Percentiles rank a stretch among this genome's conserved stretches.
These are phyloP conservation scores for Melanerpes aurifrons DNA, from an alignment of 2,113 vertebrate species.

Conservation along the genomic window DNA sequence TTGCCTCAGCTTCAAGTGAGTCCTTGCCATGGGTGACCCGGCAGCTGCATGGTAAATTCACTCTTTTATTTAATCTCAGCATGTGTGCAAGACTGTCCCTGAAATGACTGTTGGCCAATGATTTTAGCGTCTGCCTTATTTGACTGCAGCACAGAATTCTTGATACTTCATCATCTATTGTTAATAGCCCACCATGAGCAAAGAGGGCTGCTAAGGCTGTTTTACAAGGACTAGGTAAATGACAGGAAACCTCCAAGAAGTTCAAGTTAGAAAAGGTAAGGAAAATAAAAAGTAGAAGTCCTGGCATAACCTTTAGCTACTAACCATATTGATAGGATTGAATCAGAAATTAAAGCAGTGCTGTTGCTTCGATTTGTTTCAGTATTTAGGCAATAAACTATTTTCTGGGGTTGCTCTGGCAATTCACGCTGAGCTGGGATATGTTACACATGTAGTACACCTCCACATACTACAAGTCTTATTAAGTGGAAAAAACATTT, in stretches of 20 bases:
- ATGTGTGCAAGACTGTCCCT: neutral
- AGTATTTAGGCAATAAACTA: constrained; percentile 22
- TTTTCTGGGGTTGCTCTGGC: constrained; percentile 8
- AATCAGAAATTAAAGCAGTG: neutral
- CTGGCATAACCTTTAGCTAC: neutral
- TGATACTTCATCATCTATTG: neutral
- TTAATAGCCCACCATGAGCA: neutral
- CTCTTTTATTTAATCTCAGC: neutral
- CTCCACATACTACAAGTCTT: neutral
- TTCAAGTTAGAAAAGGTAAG: neutral
- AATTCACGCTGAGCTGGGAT: neutral
- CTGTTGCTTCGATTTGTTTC: neutral
- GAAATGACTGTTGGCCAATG: neutral
- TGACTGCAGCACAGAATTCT: neutral
- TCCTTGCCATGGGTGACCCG: neutral
- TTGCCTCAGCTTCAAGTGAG: neutral
- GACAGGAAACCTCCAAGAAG: neutral
- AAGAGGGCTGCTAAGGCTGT: neutral
- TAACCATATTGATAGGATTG: neutral
- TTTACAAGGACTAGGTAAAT: neutral
- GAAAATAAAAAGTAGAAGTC: constrained; percentile 3
- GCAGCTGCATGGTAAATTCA: neutral
- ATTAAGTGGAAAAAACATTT: neutral
- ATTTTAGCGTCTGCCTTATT: neutral
- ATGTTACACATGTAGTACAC: neutral